Evolutionary conservation across 2,797 vertebrate species (phyloP).

Genomic region (Falco naumanni): DNA sequence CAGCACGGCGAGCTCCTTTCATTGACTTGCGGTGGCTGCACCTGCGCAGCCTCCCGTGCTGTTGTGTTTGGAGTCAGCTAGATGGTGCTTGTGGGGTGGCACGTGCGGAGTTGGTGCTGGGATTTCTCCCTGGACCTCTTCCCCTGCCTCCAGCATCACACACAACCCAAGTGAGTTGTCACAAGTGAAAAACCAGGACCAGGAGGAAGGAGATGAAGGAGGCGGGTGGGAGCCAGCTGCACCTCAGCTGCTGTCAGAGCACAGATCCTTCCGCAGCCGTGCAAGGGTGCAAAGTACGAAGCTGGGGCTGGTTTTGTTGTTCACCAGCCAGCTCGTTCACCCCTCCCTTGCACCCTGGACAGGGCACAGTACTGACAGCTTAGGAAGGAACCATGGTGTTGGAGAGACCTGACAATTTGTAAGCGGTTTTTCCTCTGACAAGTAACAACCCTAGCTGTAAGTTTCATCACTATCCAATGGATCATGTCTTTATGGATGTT

Average conservation of each 20-base stretch:
- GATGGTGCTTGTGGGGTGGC: conserved; percentile 54
- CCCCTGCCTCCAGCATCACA: not conserved
- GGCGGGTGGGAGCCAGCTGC: not conserved
- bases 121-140: not conserved
- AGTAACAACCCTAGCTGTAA: not conserved
- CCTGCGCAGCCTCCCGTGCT: not conserved
- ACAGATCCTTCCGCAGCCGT: fast-evolving
- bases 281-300: not conserved
- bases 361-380: not conserved
- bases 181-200: not conserved
- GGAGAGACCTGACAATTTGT: not conserved
- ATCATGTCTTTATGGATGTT: not conserved
- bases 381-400: not conserved
- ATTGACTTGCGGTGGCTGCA: not conserved
- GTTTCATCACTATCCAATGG: not conserved
- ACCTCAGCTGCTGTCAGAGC: not conserved
- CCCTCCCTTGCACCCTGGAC: conserved; percentile 7
- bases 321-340: not conserved
- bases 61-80: conserved; percentile 31
- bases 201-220: not conserved
- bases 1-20: not conserved
- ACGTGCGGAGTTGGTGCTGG: not conserved
- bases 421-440: not conserved
- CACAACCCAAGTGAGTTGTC: not conserved
- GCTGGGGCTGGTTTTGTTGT: not conserved